Conservation (phyloP, 2,888 invertebrate genomes). For the Pseudeuparius sepicola region DNA sequence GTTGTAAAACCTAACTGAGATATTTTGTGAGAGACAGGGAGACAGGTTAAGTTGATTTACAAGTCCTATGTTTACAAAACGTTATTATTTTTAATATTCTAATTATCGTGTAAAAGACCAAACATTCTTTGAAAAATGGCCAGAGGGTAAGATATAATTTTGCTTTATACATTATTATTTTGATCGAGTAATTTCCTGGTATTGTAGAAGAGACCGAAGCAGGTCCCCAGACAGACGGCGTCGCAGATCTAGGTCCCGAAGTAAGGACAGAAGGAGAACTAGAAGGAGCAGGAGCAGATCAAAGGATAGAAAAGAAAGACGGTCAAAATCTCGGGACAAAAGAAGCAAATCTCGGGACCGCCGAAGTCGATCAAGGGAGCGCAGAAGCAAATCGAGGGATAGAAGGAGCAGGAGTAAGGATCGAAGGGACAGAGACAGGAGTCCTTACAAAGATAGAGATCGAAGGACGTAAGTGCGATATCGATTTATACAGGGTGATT, state of each 20-base stretch:
- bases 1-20: no score
- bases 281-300: slow-evolving; percentile 14
- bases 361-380: slow-evolving; percentile 1
- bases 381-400: slow-evolving; percentile 18
- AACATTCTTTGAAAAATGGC: slow-evolving; percentile 14
- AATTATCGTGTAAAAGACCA: no score
- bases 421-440: slow-evolving; percentile 15
- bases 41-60: no score
- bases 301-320: slow-evolving; percentile 43
- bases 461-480: slow-evolving; percentile 9
- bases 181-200: not conserved
- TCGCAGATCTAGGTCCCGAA: slow-evolving; percentile 27
- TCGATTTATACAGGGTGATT: no score
- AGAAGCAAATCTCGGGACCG: slow-evolving; percentile 55
- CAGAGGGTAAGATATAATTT: slow-evolving; percentile 15
- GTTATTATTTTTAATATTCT: no score
- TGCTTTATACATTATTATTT: not conserved
- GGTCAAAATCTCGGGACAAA: no score
- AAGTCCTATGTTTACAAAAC: no score
- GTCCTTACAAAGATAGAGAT: slow-evolving; percentile 13
- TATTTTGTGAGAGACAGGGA: no score
- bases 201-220: slow-evolving; percentile 31
- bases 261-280: slow-evolving; percentile 39
- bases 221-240: slow-evolving; percentile 33
- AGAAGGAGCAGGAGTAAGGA: slow-evolving; percentile 12